phyloP scores from a whole-genome alignment of 2,888 invertebrate species.

The Acanthosepion pharaonis region DNA sequence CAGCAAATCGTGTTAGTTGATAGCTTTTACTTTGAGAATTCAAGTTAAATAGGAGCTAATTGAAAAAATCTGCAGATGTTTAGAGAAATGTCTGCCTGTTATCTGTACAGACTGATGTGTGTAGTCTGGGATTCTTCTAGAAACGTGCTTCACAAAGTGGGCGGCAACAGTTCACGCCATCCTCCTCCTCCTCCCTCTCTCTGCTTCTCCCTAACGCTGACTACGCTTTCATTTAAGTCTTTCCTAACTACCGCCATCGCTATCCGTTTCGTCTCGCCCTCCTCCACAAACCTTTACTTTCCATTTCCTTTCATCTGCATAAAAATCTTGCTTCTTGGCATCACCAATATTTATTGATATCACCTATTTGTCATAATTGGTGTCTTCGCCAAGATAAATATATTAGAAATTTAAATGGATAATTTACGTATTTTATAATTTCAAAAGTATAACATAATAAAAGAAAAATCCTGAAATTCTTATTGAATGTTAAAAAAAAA shows the following conservation, averaged over 20 bases:
- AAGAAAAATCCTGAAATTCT: too few species aligned
- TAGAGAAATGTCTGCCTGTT: neutral
- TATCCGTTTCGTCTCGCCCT: neutral
- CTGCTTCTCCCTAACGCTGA: neutral
- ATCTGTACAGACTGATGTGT: neutral
- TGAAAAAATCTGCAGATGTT: neutral
- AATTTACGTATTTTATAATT: too few species aligned
- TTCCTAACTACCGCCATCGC: neutral
- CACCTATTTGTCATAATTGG: too few species aligned
- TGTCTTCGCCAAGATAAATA: too few species aligned
- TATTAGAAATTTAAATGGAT: too few species aligned
- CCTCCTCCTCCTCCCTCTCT: neutral
- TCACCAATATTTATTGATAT: too few species aligned
- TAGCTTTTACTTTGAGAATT: neutral
- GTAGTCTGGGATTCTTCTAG: slow-evolving; percentile 42
- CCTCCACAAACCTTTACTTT: neutral
- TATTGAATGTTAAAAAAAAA: too few species aligned
- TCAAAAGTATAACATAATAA: too few species aligned
- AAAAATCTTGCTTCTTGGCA: neutral
- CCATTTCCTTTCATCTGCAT: neutral
- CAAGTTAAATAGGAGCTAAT: neutral
- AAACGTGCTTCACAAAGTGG: slow-evolving; percentile 41
- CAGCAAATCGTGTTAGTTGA: neutral
- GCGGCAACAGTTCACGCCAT: slow-evolving; percentile 24
- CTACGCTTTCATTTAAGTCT: neutral